A percentile compares a stretch with the other conserved stretches of the same genome.
Conservation (phyloP, 2,113 vertebrate genomes). For the Ptyas mucosa region DNA sequence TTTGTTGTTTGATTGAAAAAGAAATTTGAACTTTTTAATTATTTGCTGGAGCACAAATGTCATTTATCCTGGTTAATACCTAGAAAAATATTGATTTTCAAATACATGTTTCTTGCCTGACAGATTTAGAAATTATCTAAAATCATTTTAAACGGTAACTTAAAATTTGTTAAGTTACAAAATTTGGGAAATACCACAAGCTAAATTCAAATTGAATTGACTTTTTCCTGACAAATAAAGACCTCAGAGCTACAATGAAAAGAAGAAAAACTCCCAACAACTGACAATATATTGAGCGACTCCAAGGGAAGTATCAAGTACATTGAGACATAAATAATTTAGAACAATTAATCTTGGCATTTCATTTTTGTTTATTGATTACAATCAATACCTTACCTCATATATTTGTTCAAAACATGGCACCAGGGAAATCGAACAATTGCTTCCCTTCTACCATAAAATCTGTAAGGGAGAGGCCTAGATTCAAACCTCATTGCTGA, state of each 20-base stretch:
- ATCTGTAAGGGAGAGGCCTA: not conserved
- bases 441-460: not conserved
- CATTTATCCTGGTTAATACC: not conserved
- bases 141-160: not conserved
- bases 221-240: not conserved
- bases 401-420: not conserved
- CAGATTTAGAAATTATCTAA: not conserved
- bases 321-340: slow-evolving; percentile 45
- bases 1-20: not conserved
- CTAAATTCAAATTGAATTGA: slow-evolving; percentile 16
- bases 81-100: not conserved
- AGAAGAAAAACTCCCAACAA: slow-evolving; percentile 24
- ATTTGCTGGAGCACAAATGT: not conserved
- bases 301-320: slow-evolving; percentile 23
- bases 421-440: not conserved
- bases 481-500: not conserved
- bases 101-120: not conserved
- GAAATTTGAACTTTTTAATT: not conserved
- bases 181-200: not conserved
- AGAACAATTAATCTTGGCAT: slow-evolving; percentile 43
- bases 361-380: slow-evolving; percentile 7
- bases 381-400: not conserved
- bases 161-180: not conserved
- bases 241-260: slow-evolving; percentile 8
- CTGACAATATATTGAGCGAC: slow-evolving; percentile 22